Percentiles rank a stretch among this genome's conserved stretches.
These are phyloP conservation scores for Zosterops pallidus DNA, from an alignment of 2,113 vertebrate genomes.

Conservation along the genomic window DNA sequence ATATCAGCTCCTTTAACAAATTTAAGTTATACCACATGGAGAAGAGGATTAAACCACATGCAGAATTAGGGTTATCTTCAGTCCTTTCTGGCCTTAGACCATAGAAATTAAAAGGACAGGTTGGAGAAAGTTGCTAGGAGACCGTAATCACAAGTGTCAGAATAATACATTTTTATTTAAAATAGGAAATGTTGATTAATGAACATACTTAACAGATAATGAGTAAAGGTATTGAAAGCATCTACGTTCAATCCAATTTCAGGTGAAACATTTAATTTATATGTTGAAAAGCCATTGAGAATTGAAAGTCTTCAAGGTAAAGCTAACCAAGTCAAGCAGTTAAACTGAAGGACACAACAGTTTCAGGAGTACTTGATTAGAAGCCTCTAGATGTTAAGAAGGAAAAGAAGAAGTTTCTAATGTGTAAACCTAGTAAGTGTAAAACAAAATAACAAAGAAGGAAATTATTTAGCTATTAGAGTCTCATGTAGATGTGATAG, in stretches of 20 bases:
- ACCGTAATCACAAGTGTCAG: conserved; percentile 49
- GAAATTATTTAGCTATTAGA: not conserved
- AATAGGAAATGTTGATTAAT: conserved; percentile 58
- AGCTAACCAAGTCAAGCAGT: not conserved
- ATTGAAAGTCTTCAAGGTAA: conserved; percentile 39
- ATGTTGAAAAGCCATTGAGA: conserved; percentile 22
- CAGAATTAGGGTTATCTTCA: conserved; percentile 8
- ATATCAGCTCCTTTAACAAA: conserved; percentile 32
- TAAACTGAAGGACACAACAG: not conserved
- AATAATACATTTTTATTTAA: conserved; percentile 68
- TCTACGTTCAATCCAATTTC: conserved; percentile 43
- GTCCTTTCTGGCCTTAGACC: conserved; percentile 1
- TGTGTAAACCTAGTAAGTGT: not conserved
- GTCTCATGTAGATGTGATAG: not conserved
- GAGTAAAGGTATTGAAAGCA: conserved; percentile 39
- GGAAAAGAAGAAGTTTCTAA: not conserved
- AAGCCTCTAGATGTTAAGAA: not conserved
- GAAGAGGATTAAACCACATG: conserved; percentile 34
- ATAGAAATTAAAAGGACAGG: not conserved
- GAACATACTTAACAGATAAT: conserved; percentile 47
- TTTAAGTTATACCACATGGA: conserved; percentile 22
- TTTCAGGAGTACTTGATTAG: not conserved
- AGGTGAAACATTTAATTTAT: conserved; percentile 42
- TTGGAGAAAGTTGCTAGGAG: conserved; percentile 57
- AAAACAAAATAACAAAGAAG: not conserved